Base-by-base conservation (phyloP, 1,140 invertebrate species). In the Chelonus insularis region DNA sequence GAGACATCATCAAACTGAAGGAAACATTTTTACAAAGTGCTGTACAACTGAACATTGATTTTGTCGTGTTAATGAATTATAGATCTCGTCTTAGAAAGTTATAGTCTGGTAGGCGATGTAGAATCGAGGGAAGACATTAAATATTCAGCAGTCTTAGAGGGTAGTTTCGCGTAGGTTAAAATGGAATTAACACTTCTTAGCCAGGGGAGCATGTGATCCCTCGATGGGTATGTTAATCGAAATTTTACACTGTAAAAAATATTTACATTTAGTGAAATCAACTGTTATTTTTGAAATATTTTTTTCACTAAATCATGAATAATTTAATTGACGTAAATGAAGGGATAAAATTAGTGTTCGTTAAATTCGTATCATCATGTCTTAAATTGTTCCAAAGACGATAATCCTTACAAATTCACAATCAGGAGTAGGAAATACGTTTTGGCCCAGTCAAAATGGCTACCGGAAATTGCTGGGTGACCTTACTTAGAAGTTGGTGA, bases 391-490 rank as follows among this genome's bases (percentile, higher is more conserved):
- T 43, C 50, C 20, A 16, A 11, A 20, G 47, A 23, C 20, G 9
- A 45, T 18, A 43, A 14, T 25, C 50, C 21, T 52, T 18, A 55
- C 29, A 23, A 51, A 51, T 51, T 34, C 48, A 51, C 48, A n/a
- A 32, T 21, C 52, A 55, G 16, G 36, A 37, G n/a, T 58, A 68
- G 69, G 69, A 74, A 71, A 74, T 75, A 76, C 66, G 63, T 68
- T 70, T 68, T 7, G 64, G 64, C 56, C 34, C 43, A 64, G 64
- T 60, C 69, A 77, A 80, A 72, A 80, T 77, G 76, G 74, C 75
- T 74, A 77, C 75, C 76, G 77, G 76, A 80, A 80, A 79, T 79
- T 79, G 75, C 77, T 72, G 72, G 77, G 71, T 78, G 76, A 79
- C 76, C 76, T 78, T 79, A 78, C 72, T 77, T 77, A 75, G 74